These are phyloP conservation scores for Lochmaea capreae DNA, from an alignment of 2,888 invertebrate species.

Conservation along the genomic window DNA sequence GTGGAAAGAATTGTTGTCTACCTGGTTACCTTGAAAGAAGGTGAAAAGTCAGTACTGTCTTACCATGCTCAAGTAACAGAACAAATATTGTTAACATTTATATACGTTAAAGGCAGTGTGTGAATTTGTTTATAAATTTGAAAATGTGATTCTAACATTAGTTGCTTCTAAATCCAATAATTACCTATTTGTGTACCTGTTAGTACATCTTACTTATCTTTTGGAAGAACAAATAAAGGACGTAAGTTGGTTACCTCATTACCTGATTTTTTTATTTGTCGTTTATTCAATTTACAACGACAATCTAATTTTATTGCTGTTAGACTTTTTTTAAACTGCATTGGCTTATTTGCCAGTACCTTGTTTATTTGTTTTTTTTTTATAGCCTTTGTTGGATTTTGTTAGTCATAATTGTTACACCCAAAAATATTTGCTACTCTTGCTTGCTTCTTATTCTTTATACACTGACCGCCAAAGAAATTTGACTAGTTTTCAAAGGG, in stretches of 20 bases:
- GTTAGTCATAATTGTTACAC: too few species aligned
- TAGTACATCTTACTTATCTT: neutral
- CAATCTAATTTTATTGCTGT: neutral
- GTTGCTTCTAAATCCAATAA: neutral
- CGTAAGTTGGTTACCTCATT: constrained; percentile 2
- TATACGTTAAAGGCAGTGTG: neutral
- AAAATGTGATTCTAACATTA: constrained; percentile 9
- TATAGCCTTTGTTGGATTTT: too few species aligned
- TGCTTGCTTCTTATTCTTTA: too few species aligned
- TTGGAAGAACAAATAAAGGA: neutral
- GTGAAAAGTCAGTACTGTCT: constrained; percentile 18
- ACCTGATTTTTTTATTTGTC: neutral
- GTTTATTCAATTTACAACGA: too few species aligned
- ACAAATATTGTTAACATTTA: constrained; percentile 7
- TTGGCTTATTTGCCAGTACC: too few species aligned
- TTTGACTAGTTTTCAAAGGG: too few species aligned
- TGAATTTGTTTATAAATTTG: constrained; percentile 1
- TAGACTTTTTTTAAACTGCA: neutral
- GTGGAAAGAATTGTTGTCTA: constrained; percentile 41
- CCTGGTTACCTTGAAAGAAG: constrained; percentile 53
- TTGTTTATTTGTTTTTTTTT: too few species aligned
- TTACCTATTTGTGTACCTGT: too few species aligned
- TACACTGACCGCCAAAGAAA: too few species aligned
- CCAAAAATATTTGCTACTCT: too few species aligned
- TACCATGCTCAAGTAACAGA: neutral